Evolutionary conservation across 2,113 vertebrate species (phyloP).

Genomic region (Lagopus muta): DNA sequence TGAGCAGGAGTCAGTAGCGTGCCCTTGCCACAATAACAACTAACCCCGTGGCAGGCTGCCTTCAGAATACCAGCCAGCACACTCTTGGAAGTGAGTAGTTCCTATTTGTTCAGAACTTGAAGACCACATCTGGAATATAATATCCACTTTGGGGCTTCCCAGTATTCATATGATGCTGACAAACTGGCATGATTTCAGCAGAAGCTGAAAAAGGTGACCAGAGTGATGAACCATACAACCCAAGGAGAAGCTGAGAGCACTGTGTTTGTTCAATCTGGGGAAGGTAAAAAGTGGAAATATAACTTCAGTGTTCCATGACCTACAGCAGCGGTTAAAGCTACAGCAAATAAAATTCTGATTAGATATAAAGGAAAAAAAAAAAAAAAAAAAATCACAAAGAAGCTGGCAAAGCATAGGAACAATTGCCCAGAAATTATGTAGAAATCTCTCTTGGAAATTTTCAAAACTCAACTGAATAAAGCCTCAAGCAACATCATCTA

Average conservation of each 20-base stretch:
- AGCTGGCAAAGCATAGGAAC: not conserved
- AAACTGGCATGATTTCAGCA: not conserved
- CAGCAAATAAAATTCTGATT: not conserved
- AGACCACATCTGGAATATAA: not conserved
- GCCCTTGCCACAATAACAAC: not conserved
- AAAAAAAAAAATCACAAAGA: not conserved
- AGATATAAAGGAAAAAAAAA: accelerated
- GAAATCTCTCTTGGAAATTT: not conserved
- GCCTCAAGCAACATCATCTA: not conserved
- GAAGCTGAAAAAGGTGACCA: accelerated
- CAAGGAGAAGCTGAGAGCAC: not conserved
- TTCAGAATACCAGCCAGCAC: not conserved
- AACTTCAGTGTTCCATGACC: not conserved
- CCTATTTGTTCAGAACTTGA: constrained; percentile 6
- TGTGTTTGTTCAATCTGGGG: not conserved
- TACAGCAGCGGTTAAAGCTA: not conserved
- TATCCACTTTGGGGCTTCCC: not conserved
- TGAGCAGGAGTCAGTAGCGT: not conserved
- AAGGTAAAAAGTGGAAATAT: not conserved
- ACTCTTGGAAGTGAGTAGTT: not conserved
- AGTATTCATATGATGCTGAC: not conserved
- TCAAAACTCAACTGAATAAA: not conserved
- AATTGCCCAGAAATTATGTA: not conserved
- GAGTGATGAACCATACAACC: not conserved
- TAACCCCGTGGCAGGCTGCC: not conserved